These are phyloP conservation scores for Dasysyrphus tricinctus DNA, from an alignment of 2,888 invertebrate genomes.

Conservation along the genomic window DNA sequence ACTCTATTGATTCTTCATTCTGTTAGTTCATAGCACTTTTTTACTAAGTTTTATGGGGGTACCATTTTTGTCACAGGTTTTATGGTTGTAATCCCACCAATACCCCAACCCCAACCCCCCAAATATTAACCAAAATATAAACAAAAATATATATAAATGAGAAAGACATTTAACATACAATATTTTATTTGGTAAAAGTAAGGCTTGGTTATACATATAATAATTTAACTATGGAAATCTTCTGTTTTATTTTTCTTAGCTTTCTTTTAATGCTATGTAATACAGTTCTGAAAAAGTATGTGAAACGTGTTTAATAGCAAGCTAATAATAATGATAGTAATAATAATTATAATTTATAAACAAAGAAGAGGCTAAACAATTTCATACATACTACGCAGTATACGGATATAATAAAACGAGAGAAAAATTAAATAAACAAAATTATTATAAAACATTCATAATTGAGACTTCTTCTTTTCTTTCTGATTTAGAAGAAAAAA, in stretches of 20 bases:
- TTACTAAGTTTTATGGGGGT: no score
- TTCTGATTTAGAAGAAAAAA: constrained; percentile 19
- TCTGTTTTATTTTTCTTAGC: constrained; percentile 34
- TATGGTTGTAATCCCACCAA: no score
- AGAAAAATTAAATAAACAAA: constrained; percentile 60
- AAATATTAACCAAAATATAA: background rate
- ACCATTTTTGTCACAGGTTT: no score
- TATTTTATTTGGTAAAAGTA: constrained; percentile 75
- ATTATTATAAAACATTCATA: constrained; percentile 36
- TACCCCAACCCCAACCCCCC: no score
- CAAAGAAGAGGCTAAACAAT: constrained; percentile 59
- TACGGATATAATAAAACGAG: constrained; percentile 56
- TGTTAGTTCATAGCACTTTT: no score
- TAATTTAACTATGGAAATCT: constrained; percentile 70
- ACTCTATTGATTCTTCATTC: no score
- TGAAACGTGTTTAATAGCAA: constrained; percentile 53
- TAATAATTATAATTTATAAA: constrained; percentile 57
- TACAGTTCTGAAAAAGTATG: constrained; percentile 61
- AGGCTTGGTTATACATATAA: constrained; percentile 72
- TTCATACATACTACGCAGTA: background rate
- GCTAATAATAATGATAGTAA: constrained; percentile 42
- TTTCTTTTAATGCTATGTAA: constrained; percentile 42
- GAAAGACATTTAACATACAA: constrained; percentile 73
- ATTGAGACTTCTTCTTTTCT: constrained; percentile 45
- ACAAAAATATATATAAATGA: constrained; percentile 58